A percentile compares a stretch with the other conserved stretches of the same genome.
These are phyloP conservation scores for Phymanthus crucifer DNA, from an alignment of 92 coral and sea anemone genomes.

Conservation along the genomic window DNA sequence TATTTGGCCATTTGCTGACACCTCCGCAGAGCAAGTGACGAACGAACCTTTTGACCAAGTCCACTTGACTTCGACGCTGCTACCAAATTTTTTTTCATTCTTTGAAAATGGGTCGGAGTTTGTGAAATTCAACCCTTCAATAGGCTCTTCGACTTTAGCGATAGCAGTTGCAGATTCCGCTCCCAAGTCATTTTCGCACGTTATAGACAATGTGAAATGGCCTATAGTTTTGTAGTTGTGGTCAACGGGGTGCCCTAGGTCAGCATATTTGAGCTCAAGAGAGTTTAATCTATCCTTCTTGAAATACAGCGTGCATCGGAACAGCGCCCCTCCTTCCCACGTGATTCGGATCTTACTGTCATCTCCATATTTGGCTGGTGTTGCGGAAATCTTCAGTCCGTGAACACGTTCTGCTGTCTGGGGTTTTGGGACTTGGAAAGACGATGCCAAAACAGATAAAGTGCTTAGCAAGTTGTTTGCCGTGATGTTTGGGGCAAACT, in stretches of 20 bases:
- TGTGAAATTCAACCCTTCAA: conserved; percentile 57
- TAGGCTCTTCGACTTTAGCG: conserved; percentile 58
- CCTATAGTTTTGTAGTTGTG: conserved; percentile 50
- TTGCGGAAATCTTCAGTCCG: conserved; percentile 52
- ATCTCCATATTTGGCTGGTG: conserved; percentile 57
- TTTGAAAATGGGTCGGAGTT: not conserved
- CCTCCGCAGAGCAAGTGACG: conserved; percentile 35
- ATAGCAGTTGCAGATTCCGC: conserved; percentile 10
- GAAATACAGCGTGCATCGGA: conserved; percentile 52
- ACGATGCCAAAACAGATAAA: not conserved
- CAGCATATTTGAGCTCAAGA: conserved; percentile 20
- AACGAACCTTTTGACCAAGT: conserved; percentile 69
- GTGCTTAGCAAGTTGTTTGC: conserved; percentile 61
- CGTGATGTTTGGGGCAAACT: conserved; percentile 37
- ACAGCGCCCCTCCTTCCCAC: conserved; percentile 58
- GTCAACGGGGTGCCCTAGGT: conserved; percentile 41
- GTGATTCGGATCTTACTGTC: conserved; percentile 47
- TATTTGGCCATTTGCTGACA: conserved; percentile 5
- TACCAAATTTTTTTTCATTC: conserved; percentile 26
- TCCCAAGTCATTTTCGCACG: conserved; percentile 48
- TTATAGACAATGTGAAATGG: conserved; percentile 33
- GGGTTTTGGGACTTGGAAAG: conserved; percentile 19
- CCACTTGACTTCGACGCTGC: conserved; percentile 45
- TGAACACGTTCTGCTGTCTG: not conserved
- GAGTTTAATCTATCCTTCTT: conserved; percentile 40